Evolutionary conservation across 2,888 invertebrate species (phyloP).

Genomic region (Netelia virgata): DNA sequence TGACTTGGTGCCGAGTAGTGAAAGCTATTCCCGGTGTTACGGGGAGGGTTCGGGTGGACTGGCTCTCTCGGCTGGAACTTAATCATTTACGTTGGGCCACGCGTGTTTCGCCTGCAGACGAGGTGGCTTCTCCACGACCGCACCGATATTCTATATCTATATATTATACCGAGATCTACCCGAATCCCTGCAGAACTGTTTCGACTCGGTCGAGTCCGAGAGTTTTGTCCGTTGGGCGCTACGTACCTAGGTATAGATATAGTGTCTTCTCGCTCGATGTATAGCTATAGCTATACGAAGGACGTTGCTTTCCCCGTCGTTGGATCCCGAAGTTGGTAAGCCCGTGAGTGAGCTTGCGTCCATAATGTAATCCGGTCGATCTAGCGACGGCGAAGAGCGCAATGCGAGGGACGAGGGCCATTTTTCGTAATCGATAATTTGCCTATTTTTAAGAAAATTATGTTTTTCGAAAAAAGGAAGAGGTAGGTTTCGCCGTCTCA

Average conservation of each 20-base stretch:
- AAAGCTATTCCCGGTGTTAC: constrained; percentile 42
- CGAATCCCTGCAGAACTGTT: constrained; percentile 38
- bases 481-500: too few relatives aligned
- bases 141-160: constrained; percentile 26
- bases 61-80: constrained; percentile 61
- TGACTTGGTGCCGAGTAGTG: background rate
- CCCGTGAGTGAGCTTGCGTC: constrained; percentile 64
- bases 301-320: constrained; percentile 56
- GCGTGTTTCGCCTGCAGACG: constrained; percentile 71
- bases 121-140: constrained; percentile 52
- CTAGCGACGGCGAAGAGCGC: constrained; percentile 28
- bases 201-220: constrained; percentile 33
- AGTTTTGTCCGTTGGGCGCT: constrained; percentile 51
- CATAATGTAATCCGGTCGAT: constrained; percentile 69
- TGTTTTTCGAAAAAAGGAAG: too few relatives aligned
- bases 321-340: constrained; percentile 63
- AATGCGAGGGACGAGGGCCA: constrained; percentile 24
- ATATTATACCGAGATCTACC: constrained; percentile 29
- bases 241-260: too few relatives aligned
- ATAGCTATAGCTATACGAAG: constrained; percentile 20
- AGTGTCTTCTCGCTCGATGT: background rate
- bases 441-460: constrained; percentile 19
- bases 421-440: constrained; percentile 27
- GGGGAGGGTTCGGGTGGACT: constrained; percentile 23
- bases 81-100: constrained; percentile 67